Percentiles rank a stretch among this genome's conserved stretches.
Evolutionary conservation across 1,140 invertebrate species (phyloP).

Genomic region (Brachionus asplanchnoidis): DNA sequence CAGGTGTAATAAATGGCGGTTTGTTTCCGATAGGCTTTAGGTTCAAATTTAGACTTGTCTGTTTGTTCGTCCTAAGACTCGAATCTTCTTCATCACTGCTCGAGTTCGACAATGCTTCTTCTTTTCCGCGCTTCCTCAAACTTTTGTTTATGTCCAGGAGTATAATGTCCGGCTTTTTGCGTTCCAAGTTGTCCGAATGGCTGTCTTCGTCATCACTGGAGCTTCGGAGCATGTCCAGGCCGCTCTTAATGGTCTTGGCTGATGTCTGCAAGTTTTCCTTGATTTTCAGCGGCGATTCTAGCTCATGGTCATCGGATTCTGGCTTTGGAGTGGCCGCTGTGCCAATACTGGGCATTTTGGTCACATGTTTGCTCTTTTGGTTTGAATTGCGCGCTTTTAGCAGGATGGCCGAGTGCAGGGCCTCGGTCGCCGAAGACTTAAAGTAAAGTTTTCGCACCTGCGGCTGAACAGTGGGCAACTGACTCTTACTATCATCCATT

Average conservation of each 20-base stretch:
- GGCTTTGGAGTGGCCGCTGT: not conserved
- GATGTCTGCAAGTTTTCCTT: constrained; percentile 24
- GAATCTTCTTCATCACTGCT: constrained; percentile 16
- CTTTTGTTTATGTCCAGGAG: not conserved
- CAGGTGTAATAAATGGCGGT: constrained; percentile 7
- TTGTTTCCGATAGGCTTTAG: not conserved
- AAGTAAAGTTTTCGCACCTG: constrained; percentile 25
- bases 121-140: constrained; percentile 24
- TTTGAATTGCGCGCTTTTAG: not conserved
- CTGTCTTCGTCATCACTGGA: constrained; percentile 32
- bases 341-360: not conserved
- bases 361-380: not conserved
- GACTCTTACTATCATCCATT: not conserved
- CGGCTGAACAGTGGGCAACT: not conserved
- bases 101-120: constrained; percentile 30
- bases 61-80: not conserved
- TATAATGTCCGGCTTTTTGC: constrained; percentile 35
- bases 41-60: not conserved
- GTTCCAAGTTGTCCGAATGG: not conserved
- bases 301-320: not conserved
- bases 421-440: not conserved
- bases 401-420: constrained; percentile 2
- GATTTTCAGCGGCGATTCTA: constrained; percentile 1
- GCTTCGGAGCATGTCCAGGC: not conserved
- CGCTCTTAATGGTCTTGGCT: not conserved